Percentiles rank a stretch among this genome's conserved stretches.
phyloP scores from a whole-genome alignment of 1,140 invertebrate species.

The Adoxophyes honmai region DNA sequence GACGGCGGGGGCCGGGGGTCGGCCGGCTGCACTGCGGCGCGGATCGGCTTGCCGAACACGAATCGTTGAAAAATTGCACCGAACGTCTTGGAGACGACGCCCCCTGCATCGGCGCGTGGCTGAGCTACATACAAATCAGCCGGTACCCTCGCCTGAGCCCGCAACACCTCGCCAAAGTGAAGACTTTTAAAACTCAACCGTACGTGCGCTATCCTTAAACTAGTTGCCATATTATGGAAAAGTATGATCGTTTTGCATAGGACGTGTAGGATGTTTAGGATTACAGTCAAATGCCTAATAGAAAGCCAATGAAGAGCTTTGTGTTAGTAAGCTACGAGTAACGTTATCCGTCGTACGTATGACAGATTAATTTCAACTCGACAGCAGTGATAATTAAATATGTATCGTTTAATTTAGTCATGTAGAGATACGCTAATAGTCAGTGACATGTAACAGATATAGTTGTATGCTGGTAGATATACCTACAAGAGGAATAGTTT shows the following conservation, averaged over 20 bases:
- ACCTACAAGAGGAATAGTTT: conserved; percentile 5
- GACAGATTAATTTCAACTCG: conserved; percentile 2
- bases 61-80: conserved; percentile 71
- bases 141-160: conserved; percentile 20
- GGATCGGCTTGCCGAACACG: conserved; percentile 63
- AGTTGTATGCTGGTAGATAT: background rate
- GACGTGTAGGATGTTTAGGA: too few species aligned
- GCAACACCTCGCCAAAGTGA: conserved; percentile 25
- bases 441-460: background rate
- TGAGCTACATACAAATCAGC: conserved; percentile 67
- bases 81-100: conserved; percentile 61
- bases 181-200: background rate
- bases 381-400: background rate
- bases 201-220: background rate
- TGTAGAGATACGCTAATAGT: conserved; percentile 4
- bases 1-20: conserved; percentile 22
- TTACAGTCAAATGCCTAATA: background rate
- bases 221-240: too few species aligned
- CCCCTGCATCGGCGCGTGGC: conserved; percentile 45
- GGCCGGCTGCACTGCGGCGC: conserved; percentile 39
- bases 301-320: background rate
- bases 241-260: too few species aligned
- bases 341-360: background rate
- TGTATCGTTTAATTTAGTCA: conserved; percentile 12
- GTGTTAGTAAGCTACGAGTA: background rate